Evolutionary conservation across 1,140 invertebrate species (phyloP), one percentile per base, ranked within the genome.

Genomic region (Lineus longissimus): DNA sequence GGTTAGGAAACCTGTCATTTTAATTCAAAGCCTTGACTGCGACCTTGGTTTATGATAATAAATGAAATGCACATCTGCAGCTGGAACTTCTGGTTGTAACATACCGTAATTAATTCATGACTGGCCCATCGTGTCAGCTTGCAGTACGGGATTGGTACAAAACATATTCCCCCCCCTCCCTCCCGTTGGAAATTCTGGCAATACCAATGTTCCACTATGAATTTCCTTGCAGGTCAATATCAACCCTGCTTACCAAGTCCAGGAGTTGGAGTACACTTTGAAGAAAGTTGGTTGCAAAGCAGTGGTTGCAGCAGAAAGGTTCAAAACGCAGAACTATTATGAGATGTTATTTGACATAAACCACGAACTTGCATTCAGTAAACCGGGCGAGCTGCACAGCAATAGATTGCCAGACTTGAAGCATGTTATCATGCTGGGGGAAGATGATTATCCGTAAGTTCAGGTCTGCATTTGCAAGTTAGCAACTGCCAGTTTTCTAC

Each of bases 231-330:
- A 90, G 88, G 88, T 92, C 7, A 88, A 88, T 54, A 86, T 96
- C 7, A 97, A 98, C 81, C 93, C 94, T 0, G 84, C 86, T 0
- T 96, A 92, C 73, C 87, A 90, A 74, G 82, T 85, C 11, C 72
- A 82, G 15, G 95, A 98, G 76, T 63, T 97, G 0, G 85, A 87
- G 59, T 94, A 90, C 74, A 89, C 88, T 54, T 73, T 97, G 2
- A 87, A 90, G 9, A 92, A 93, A 81, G 90, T 92, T 15, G 83
- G 84, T 7, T 70, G 72, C 41, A 92, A 89, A 73, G 88, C 88
- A 0, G 74, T 95, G 0, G 74, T 96, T 2, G 84, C 88, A 0
- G 85, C 88, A 0, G 86, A 88, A 23, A 79, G 72, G 2, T 88
- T 88, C 64, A 89, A 87, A 71, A 85, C 77, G 0, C 87, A 89